Evolutionary conservation across 2,888 invertebrate genomes (phyloP), one percentile per base, ranked within the genome.

Genomic region (Lypha dubia): DNA sequence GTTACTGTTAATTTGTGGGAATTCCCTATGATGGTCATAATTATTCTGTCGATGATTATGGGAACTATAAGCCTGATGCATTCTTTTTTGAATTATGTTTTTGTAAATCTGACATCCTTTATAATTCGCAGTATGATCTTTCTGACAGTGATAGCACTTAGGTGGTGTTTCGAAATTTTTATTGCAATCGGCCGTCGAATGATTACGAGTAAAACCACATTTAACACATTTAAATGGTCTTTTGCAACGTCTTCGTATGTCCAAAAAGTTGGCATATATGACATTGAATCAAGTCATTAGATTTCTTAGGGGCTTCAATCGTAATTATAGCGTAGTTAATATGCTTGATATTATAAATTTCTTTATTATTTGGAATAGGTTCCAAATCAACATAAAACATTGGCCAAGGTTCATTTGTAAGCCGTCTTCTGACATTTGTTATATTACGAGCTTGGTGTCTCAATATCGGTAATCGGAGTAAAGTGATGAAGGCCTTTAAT

Each of bases 121-220:
- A n/a, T 65, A 65, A 44, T 24, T 63, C 13, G 63, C 28, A 11
- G 63, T 41, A 22, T 63, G 28, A 24, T 41, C 22, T 63, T 8
- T 63, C 15, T 46, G 46, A 24, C 63, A 65, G 17, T 65, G 24
- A 49, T 17, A 28, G 7, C 65, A 65, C 8, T 32, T 46, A 5
- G 65, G 20, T 32, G 65, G 65, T 24, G 65, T 17, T n/a, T 44
- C 24, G 9, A 15, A 15, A n/a, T 24, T 22, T 65, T 65, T 65
- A 15, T 24, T 65, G 9, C 65, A 65, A 9, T 49, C 41, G 15
- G 28, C 46, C 22, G 65, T 65, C 17, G 44, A n/a, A n/a, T 63
- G 63, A 63, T 38, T n/a, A 11, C 44, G 63, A 63, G 20, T n/a
- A 11, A 63, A n/a, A n/a, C 63, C 63, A 3, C 63, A 63, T 22